These are phyloP conservation scores for Theonella swinhoei DNA, from an alignment of 37 sponge, comb jelly and placozoan species.

Conservation along the genomic window DNA sequence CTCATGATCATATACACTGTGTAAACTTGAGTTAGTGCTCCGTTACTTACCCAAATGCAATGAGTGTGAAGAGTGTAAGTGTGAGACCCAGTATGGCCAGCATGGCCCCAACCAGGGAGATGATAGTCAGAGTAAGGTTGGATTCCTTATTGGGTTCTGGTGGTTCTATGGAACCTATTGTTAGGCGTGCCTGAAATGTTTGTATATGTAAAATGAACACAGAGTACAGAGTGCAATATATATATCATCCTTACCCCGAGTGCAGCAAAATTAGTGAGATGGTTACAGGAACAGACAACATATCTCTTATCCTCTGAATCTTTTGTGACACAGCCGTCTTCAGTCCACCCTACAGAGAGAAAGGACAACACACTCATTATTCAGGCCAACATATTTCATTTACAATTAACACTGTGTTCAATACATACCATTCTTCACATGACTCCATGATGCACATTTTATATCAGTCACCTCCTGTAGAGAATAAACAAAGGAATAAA, in stretches of 20 bases:
- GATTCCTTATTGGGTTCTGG: neutral
- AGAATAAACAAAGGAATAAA: neutral
- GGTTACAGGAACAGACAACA: constrained; percentile 54
- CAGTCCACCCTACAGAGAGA: constrained; percentile 28
- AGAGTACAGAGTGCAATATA: neutral
- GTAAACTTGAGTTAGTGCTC: neutral
- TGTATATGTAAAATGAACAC: neutral
- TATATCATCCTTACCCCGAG: constrained; percentile 21
- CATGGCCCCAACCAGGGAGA: constrained; percentile 14
- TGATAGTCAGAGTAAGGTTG: neutral
- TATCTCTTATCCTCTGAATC: neutral
- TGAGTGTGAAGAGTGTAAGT: constrained; percentile 44
- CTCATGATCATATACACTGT: no score
- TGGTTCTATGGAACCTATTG: neutral
- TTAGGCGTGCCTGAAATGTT: neutral
- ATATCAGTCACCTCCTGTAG: neutral
- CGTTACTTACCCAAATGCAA: constrained; percentile 15
- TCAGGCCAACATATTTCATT: neutral
- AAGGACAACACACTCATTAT: no score
- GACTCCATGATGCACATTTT: neutral
- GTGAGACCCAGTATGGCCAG: constrained; percentile 23
- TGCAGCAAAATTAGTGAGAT: constrained; percentile 77
- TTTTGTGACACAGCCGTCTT: constrained; percentile 23
- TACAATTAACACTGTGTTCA: neutral
- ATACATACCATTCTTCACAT: neutral